Conservation (phyloP, 2,113 vertebrate species). For the Leiothrix lutea region DNA sequence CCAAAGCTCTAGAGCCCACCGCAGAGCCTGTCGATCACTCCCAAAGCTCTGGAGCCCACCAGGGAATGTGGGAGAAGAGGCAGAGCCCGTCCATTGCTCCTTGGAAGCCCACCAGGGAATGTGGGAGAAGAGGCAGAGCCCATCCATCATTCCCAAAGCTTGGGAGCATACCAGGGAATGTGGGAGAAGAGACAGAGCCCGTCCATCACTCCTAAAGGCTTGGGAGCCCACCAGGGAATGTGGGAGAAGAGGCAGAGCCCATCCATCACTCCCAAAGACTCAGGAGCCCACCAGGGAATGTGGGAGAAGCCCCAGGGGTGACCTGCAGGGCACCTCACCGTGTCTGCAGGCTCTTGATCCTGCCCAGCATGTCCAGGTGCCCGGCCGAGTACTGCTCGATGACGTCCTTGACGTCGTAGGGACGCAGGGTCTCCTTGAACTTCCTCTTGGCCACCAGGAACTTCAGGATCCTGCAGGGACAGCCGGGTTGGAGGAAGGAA, state of each 20-base stretch:
- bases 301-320: neutral
- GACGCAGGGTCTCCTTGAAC: slow-evolving; percentile 96
- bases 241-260: neutral
- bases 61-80: neutral
- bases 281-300: rapidly evolving
- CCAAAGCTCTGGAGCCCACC: rapidly evolving
- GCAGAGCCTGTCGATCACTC: too few species aligned
- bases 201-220: neutral
- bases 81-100: neutral
- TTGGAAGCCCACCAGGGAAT: rapidly evolving
- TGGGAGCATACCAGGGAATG: neutral
- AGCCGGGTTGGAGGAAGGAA: neutral
- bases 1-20: rapidly evolving
- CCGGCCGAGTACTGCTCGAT: slow-evolving; percentile 98
- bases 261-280: too few species aligned
- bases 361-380: slow-evolving; percentile 96
- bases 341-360: slow-evolving; percentile 94
- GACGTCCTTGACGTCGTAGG: slow-evolving; percentile 96
- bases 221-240: rapidly evolving
- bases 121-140: neutral
- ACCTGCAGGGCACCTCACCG: neutral
- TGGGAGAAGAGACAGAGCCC: neutral
- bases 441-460: slow-evolving; percentile 98
- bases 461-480: slow-evolving; percentile 87
- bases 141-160: neutral